Base-by-base conservation (phyloP, 2,888 invertebrate species). In the Drosophila phalerata region DNA sequence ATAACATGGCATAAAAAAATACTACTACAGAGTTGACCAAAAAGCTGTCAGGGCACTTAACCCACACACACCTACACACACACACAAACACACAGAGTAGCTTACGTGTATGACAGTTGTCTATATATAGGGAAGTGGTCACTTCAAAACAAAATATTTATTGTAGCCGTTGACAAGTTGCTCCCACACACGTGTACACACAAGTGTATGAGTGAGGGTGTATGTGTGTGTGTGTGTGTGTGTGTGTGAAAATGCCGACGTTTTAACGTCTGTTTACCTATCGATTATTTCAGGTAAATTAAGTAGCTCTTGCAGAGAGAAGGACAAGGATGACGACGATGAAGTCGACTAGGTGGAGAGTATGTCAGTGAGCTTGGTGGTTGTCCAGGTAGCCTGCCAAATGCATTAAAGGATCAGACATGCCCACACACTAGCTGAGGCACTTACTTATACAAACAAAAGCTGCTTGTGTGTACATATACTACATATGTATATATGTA, bases 201-300 rank as follows among this genome's bases (percentile, higher is more conserved):
- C 22, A 48, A 25, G 10, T 32, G 10, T 37, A 28, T 34, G 52
- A 32, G 28, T 47, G 47, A 32, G 28, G 43, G 49, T 37, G 67
- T 65, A 70, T 82, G 77, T 82, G 10, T 37, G 32, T 34, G 52
- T 37, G 28, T 47, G 47, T 37, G 28, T 47, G 49, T 37, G 67
- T 65, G 71, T 82, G 77, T 82, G 81, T 71, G 88, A 86, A 87
- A 89, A 81, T 88, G 71, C 77, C 82, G 75, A 79, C 85, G 80
- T 80, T 89, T 89, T 86, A 89, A 81, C 89, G 89, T 88, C 79
- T 89, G 89, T 89, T 89, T 89, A 86, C 86, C 83, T 77, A 89
- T 90, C 90, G 89, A 89, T 89, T 89, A 90, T 89, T 89, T 89
- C 90, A 89, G 90, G 90, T 89, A 89, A 89, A 89, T 89, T 89